Base-by-base conservation (phyloP, 2,113 vertebrate species). In the Platycercus adscitus region DNA sequence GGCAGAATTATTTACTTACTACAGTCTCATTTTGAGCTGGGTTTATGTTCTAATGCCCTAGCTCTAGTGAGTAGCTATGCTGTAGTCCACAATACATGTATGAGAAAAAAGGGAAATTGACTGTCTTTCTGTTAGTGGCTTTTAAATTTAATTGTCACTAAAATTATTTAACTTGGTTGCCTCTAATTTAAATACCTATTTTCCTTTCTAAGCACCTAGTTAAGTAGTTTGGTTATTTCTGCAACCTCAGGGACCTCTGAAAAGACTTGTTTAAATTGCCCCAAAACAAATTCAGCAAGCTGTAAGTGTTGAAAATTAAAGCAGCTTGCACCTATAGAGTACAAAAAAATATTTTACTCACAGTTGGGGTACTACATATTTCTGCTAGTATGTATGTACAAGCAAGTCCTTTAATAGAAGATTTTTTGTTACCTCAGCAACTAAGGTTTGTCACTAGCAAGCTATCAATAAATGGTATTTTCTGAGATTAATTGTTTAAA, bases 321-420 rank as follows among this genome's bases (percentile, higher is more conserved):
- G 13, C 13, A 66, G 5, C 13, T 81, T 86, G 43, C 12, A 50
- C 29, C 63, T 55, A 2, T 43, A 14, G 78, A 70, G 1, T 26
- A 15, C 11, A 43, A 44, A 58, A 47, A 49, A 76, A 14, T 21
- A 26, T 82, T 95, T 91, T 56, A 21, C 70, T 87, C 17, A 2
- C 35, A 17, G 16, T 13, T 69, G 19, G 3, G 8, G 13, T 17
- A 18, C 41, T 37, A 21, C 0, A 0, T 37, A 5, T 56, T 91
- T 70, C 58, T 88, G 17, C 24, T n/a, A 9, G 13, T 71, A 8
- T 8, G 0, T 37, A 10, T 6, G 44, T 17, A 14, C 29, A 11
- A 58, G 16, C 3, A 16, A 44, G 15, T 69, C 83, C 12, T 80
- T 83, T 5, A 18, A 3, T 3, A 28, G 28, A 13, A 52, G 5